These are phyloP conservation scores for Palythoa caribaeorum DNA, from an alignment of 92 coral and sea anemone genomes.

Conservation along the genomic window DNA sequence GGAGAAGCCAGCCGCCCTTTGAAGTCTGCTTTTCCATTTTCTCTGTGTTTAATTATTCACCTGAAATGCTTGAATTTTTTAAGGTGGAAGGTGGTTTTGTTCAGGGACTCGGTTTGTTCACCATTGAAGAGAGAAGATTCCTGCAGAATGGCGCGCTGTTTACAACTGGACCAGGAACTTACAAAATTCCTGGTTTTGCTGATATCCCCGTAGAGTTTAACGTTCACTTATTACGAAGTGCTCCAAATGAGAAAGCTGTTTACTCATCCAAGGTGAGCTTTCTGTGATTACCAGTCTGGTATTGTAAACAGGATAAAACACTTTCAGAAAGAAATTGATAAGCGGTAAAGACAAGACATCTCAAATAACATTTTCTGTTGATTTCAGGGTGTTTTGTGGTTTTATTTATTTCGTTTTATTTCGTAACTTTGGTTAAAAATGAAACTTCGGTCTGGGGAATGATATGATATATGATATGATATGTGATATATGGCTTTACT, in stretches of 20 bases:
- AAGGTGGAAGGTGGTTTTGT: conserved; percentile 87
- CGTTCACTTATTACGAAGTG: conserved; percentile 81
- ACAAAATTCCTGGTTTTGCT: conserved; percentile 90
- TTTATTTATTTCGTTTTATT: too few relatives aligned
- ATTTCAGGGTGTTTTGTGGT: too few relatives aligned
- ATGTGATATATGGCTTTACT: not conserved
- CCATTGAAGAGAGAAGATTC: conserved; percentile 81
- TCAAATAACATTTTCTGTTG: too few relatives aligned
- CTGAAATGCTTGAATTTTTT: not conserved
- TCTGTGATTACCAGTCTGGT: not conserved
- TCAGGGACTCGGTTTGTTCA: conserved; percentile 86
- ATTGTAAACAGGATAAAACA: not conserved
- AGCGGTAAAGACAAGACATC: too few relatives aligned
- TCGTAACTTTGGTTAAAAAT: too few relatives aligned
- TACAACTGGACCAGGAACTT: conserved; percentile 93
- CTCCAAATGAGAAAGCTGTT: conserved; percentile 89
- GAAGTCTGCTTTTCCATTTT: too few relatives aligned
- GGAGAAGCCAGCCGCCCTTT: too few relatives aligned
- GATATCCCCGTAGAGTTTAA: conserved; percentile 89
- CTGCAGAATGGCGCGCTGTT: conserved; percentile 79
- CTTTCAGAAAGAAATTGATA: too few relatives aligned
- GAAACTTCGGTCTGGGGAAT: too few relatives aligned
- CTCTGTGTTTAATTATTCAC: too few relatives aligned
- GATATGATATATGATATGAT: too few relatives aligned
- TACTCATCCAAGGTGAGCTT: conserved; percentile 79